phyloP scores from a whole-genome alignment of 2,113 vertebrate species.

The Pipa parva region DNA sequence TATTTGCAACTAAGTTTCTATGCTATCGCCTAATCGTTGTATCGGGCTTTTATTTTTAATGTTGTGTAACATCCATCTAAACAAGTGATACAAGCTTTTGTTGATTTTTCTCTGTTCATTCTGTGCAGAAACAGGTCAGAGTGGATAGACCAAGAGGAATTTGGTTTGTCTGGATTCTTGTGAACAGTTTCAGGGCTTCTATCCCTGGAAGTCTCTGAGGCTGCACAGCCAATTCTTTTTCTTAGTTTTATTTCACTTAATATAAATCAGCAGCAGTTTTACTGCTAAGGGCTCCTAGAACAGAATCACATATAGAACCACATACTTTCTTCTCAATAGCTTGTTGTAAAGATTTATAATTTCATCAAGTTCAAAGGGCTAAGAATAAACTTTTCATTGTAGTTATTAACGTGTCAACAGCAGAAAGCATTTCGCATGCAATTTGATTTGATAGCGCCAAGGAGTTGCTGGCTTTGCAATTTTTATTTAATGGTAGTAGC shows the following conservation, averaged over 20 bases:
- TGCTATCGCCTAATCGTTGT: no score
- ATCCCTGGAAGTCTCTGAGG: not conserved
- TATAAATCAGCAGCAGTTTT: not conserved
- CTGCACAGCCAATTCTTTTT: not conserved
- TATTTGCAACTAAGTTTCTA: no score
- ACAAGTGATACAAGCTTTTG: no score
- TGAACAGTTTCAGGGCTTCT: not conserved
- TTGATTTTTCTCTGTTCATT: no score
- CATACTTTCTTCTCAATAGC: no score
- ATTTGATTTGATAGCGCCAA: not conserved
- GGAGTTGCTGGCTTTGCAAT: conserved; percentile 16
- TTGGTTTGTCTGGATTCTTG: not conserved
- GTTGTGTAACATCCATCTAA: no score
- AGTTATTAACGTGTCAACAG: conserved; percentile 20
- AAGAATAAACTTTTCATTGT: conserved; percentile 6
- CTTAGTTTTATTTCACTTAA: not conserved
- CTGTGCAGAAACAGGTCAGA: no score
- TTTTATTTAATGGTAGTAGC: conserved; percentile 15
- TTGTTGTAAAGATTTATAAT: conserved; percentile 7
- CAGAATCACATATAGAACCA: not conserved
- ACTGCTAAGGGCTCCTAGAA: not conserved
- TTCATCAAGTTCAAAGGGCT: conserved; percentile 7
- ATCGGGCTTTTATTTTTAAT: no score
- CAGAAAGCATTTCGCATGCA: not conserved
- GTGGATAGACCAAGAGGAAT: no score